phyloP scores from a whole-genome alignment of 2,113 vertebrate species.

The Pseudorectes ferrugineus region DNA sequence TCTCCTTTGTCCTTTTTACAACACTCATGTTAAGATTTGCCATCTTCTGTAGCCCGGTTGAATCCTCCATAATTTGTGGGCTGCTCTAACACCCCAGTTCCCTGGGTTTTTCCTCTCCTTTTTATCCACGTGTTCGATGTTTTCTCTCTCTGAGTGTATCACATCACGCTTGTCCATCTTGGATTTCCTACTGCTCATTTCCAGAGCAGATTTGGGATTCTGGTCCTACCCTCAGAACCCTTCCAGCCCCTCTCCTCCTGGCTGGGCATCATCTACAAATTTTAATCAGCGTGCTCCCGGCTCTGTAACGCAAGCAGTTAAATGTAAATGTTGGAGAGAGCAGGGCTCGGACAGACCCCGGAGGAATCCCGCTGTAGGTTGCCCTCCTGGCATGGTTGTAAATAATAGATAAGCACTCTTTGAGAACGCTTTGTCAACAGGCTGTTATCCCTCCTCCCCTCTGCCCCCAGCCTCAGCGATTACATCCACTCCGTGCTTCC shows the following conservation, averaged over 20 bases:
- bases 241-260: neutral
- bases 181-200: neutral
- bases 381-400: constrained; percentile 3
- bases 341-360: neutral
- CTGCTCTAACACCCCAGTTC: neutral
- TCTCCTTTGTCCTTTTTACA: neutral
- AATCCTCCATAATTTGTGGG: neutral
- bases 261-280: neutral
- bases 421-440: constrained; percentile 52
- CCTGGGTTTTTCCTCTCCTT: neutral
- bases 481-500: neutral
- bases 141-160: neutral
- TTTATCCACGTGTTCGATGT: fast-evolving
- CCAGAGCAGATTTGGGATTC: neutral
- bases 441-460: constrained; percentile 54
- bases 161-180: fast-evolving
- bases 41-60: neutral
- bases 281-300: neutral
- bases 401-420: constrained; percentile 54
- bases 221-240: neutral
- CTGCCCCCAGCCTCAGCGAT: constrained; percentile 15
- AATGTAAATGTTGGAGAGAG: constrained; percentile 12
- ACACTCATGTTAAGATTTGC: fast-evolving
- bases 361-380: neutral
- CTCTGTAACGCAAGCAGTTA: neutral